Evolutionary conservation across 2,797 vertebrate species (phyloP).

Genomic region (Coluber constrictor): DNA sequence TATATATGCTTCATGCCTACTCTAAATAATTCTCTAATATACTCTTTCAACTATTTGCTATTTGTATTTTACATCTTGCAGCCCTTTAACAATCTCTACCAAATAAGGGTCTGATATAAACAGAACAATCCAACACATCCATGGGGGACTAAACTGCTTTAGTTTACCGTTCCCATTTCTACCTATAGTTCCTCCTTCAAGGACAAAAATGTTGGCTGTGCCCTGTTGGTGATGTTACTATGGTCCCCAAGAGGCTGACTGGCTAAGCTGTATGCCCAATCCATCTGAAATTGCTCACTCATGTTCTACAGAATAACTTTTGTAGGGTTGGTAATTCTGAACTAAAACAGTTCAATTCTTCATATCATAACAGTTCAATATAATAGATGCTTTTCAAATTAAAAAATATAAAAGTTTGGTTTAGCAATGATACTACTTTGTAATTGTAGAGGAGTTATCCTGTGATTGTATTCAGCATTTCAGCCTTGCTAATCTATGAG

Average conservation of each 20-base stretch:
- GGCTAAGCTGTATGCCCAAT: neutral
- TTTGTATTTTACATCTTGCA: fast-evolving
- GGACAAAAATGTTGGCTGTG: neutral
- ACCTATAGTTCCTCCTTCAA: neutral
- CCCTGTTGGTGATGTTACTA: neutral
- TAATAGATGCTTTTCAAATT: neutral
- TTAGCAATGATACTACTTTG: neutral
- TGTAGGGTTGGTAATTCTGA: neutral
- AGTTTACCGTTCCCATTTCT: neutral
- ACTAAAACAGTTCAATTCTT: neutral
- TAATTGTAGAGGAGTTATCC: neutral
- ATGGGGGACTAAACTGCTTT: neutral
- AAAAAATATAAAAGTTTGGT: neutral
- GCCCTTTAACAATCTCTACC: neutral
- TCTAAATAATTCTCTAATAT: neutral
- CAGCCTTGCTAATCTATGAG: neutral
- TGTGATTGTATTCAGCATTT: neutral
- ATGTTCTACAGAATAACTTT: neutral
- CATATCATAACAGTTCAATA: neutral
- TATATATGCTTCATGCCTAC: neutral
- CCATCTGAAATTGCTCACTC: neutral
- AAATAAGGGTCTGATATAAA: neutral
- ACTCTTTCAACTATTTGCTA: neutral
- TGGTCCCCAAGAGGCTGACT: neutral
- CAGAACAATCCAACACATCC: neutral